These are phyloP conservation scores for Synanthedon myopaeformis DNA, from an alignment of 2,888 invertebrate genomes.

Conservation along the genomic window DNA sequence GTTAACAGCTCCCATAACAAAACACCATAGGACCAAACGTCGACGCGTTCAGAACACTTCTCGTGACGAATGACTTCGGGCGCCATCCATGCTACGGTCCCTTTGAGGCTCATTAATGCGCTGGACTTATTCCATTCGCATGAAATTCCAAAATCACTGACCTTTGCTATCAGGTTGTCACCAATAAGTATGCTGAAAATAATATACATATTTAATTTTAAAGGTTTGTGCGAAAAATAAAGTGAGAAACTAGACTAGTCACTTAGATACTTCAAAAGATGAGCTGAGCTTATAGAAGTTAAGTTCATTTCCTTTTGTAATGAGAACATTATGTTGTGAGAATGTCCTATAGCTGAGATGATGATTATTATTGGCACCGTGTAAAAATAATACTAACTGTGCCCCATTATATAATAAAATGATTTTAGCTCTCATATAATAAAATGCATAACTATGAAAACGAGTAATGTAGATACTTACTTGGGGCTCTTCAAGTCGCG, in stretches of 20 bases:
- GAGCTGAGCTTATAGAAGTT: too few species aligned
- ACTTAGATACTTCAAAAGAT: too few species aligned
- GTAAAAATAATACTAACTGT: neutral
- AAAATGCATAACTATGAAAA: too few species aligned
- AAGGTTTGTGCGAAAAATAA: too few species aligned
- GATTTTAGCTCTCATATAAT: too few species aligned
- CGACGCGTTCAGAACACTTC: constrained; percentile 97
- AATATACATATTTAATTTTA: neutral
- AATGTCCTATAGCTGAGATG: too few species aligned
- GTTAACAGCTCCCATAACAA: constrained; percentile 98
- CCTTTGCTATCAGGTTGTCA: constrained; percentile 86
- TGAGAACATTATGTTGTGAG: too few species aligned
- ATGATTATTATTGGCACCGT: neutral
- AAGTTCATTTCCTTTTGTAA: too few species aligned
- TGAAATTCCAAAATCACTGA: constrained; percentile 97
- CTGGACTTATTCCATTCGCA: constrained; percentile 95
- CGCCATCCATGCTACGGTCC: constrained; percentile 99
- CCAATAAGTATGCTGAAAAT: constrained; percentile 82
- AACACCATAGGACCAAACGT: constrained; percentile 98
- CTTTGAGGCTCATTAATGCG: constrained; percentile 96
- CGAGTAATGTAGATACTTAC: constrained; percentile 72
- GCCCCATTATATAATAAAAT: too few species aligned
- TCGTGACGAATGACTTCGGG: constrained; percentile 98
- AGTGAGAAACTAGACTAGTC: too few species aligned
- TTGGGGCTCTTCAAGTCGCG: constrained; percentile 99